Base-by-base conservation (phyloP, 2,113 vertebrate species). In the Todiramphus saurophagus region DNA sequence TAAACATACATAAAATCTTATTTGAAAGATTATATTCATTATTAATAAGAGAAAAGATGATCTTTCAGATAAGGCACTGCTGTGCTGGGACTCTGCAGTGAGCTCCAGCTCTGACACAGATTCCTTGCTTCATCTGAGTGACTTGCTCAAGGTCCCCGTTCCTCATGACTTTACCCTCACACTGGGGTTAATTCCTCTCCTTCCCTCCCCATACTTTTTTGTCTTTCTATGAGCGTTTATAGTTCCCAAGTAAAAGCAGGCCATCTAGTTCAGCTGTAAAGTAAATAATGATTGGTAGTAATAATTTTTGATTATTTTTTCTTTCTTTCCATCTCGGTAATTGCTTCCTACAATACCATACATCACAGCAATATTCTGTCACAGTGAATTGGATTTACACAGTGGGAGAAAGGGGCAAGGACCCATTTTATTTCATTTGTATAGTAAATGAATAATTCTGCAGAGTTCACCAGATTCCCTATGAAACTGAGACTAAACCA, bases 1-100 rank as follows among this genome's bases (percentile, higher is more conserved):
- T 68, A 96, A 97, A 91, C 25, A 62, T 64, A 86, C 30, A 93
- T 44, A 85, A 89, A 89, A 84, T 89, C 74, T 84, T 69, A 87
- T 67, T 87, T 95, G 83, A 94, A 91, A 94, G 25, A 89, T 33
- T 43, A 59, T 64, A 83, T 91, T 89, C 46, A 81, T 80, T 92
- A 75, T 90, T 92, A 93, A 78, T 28, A 84, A 83, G 69, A 60
- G 80, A 69, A 63, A 91, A 75, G 58, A 93, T 91, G 31, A 94
- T 93, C 41, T 77, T 90, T 70, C 66, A 72, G 69, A 63, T 75
- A 73, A 78, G 66, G 28, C 69, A 64, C 56, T 14, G 44, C 53
- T 83, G 67, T 35, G 12, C 69, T 18, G 79, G 78, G 58, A 93
- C 58, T 82, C 73, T 64, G 41, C 73, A 81, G 60, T 20, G 68